Base-by-base conservation (phyloP, 2,797 vertebrate genomes). In the Odontamblyopus rebecca region DNA sequence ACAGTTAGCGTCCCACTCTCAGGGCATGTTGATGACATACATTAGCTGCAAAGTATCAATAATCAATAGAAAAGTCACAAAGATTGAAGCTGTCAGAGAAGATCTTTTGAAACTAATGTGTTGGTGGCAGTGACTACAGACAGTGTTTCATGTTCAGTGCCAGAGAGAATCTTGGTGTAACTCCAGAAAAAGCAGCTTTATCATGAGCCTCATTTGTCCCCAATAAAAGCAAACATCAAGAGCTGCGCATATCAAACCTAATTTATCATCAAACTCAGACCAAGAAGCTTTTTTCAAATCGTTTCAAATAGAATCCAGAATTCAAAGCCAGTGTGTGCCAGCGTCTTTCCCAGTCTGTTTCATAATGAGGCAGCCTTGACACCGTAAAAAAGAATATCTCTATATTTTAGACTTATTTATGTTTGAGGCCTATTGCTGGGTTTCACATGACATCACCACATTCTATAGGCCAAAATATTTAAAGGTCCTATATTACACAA, bases 281-380 rank as follows among this genome's bases (percentile, higher is more conserved):
- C 35, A 26, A 38, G 35, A 38, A 38, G 35, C n/a, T 23, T 44
- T 44, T 48, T 64, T 27, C n/a, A 50, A 29, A 29, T 50, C 2
- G 30, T 67, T 51, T 53, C 48, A 53, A 67, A 67, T 67, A 53
- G 65, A 53, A 53, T 67, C 50, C 65, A 19, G 18, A n/a, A 67
- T 53, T 67, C 65, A 67, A 67, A 53, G 65, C 26, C 19, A 51
- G 29, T 18, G 38, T 48, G 44, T 50, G 12, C 41, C 15, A 30
- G 44, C 44, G 29, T 66, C 26, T 66, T 30, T 30, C 48, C 26
- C 48, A 67, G 15, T 53, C 65, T 29, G 65, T 53, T 67, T 67
- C 65, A 53, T 67, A 29, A 67, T 9, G 48, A 53, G 48, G 15
- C 7, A 32, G 38, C 41, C 26, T 30, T 29, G 29, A 18, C 18